A percentile compares a stretch with the other conserved stretches of the same genome.
Evolutionary conservation across 2,113 vertebrate species (phyloP).

Genomic region (Urocitellus parryii): DNA sequence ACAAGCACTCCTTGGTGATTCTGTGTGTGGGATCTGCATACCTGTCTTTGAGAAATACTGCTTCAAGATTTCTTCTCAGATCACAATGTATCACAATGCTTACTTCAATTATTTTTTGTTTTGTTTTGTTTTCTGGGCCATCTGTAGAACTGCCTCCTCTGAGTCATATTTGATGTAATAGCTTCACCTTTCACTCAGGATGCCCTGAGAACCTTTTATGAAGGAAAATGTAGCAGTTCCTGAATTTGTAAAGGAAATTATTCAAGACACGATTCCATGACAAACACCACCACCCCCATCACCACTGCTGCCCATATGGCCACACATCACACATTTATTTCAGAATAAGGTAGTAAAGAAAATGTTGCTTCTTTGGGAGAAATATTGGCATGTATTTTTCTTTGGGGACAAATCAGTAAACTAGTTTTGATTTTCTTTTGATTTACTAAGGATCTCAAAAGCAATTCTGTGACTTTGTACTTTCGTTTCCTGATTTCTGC

Average conservation of each 20-base stretch:
- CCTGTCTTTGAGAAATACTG: slow-evolving; percentile 35
- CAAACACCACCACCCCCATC: background rate
- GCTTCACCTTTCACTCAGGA: slow-evolving; percentile 15
- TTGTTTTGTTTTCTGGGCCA: background rate
- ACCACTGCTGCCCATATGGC: background rate
- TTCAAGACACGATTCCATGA: background rate
- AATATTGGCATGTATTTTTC: slow-evolving; percentile 23
- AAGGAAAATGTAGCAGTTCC: background rate
- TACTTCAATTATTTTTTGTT: background rate
- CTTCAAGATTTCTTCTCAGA: slow-evolving; percentile 33
- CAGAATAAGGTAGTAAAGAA: slow-evolving; percentile 64
- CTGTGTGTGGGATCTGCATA: background rate
- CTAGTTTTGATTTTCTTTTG: slow-evolving; percentile 31
- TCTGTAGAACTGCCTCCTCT: slow-evolving; percentile 43
- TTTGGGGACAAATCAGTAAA: background rate
- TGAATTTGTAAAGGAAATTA: slow-evolving; percentile 62
- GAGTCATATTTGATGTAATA: slow-evolving; percentile 42
- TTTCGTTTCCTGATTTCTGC: slow-evolving; percentile 23
- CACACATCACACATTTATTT: slow-evolving; percentile 34
- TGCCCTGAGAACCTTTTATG: slow-evolving; percentile 48
- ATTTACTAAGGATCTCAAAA: slow-evolving; percentile 23
- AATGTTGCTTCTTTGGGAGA: slow-evolving; percentile 18
- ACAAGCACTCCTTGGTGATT: slow-evolving; percentile 14
- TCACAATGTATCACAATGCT: slow-evolving; percentile 15
- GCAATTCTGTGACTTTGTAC: slow-evolving; percentile 45